Conservation (phyloP, 2,888 invertebrate species). For the Sipunculus nudus region DNA sequence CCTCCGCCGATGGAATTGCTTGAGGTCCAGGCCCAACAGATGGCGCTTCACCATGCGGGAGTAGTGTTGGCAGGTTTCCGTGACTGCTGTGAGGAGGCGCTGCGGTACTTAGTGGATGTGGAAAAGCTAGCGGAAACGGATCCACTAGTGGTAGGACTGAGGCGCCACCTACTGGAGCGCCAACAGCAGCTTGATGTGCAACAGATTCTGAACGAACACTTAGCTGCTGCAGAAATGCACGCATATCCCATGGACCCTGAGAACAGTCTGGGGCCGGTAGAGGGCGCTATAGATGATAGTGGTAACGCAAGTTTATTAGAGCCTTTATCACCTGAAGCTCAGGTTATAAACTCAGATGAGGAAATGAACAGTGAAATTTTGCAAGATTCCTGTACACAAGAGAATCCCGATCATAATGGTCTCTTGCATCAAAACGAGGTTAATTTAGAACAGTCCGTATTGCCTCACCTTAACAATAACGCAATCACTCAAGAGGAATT, state of each 20-base stretch:
- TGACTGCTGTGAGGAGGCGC: constrained; percentile 51
- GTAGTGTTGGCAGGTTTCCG: constrained; percentile 46
- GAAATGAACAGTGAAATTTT: not conserved
- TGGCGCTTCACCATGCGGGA: constrained; percentile 11
- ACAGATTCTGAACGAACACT: not conserved
- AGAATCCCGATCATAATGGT: too few species aligned
- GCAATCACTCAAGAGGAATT: too few species aligned
- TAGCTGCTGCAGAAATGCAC: too few species aligned
- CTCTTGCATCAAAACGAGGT: too few species aligned
- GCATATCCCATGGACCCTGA: too few species aligned
- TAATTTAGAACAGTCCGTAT: too few species aligned
- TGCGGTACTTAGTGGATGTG: constrained; percentile 48
- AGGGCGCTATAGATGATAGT: not conserved
- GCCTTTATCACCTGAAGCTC: not conserved
- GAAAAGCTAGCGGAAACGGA: constrained; percentile 45
- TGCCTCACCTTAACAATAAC: too few species aligned
- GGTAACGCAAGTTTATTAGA: not conserved
- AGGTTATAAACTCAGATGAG: not conserved
- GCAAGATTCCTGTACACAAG: too few species aligned
- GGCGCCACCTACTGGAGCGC: constrained; percentile 37
- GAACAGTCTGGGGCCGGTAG: too few species aligned
- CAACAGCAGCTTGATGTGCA: constrained; percentile 9
- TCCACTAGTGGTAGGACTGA: constrained; percentile 46
- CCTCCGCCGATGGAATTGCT: too few species aligned
- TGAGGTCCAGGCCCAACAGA: constrained; percentile 19